Evolutionary conservation across 2,113 vertebrate genomes (phyloP).

Genomic region (Hirundichthys speculiger): DNA sequence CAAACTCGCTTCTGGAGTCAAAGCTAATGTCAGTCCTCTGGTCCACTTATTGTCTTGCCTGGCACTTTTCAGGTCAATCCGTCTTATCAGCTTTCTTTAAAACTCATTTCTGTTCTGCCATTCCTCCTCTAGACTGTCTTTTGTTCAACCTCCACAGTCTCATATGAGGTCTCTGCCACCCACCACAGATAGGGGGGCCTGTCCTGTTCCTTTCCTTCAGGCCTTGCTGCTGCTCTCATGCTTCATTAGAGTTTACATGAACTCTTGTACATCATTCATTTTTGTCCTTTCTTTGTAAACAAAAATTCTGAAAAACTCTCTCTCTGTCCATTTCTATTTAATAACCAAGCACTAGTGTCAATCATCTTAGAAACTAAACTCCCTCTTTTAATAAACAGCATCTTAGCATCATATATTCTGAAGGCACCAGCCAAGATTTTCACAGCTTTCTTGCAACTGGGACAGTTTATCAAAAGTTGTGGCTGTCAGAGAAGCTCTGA

Average conservation of each 20-base stretch:
- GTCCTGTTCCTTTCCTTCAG: too few relatives aligned
- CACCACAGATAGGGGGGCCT: neutral
- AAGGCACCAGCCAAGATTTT: neutral
- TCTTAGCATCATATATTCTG: conserved; percentile 11
- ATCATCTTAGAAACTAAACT: neutral
- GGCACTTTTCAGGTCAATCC: neutral
- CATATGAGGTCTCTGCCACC: neutral
- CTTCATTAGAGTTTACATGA: too few relatives aligned
- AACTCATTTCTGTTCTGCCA: neutral
- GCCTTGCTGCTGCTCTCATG: too few relatives aligned
- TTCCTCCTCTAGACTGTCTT: neutral
- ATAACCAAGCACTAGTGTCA: neutral
- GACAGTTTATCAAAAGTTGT: conserved; percentile 6
- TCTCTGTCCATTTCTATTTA: neutral
- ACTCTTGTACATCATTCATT: too few relatives aligned
- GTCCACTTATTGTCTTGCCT: too few relatives aligned
- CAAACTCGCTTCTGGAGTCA: neutral
- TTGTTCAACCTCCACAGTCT: neutral
- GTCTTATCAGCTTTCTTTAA: neutral
- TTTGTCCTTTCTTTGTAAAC: too few relatives aligned
- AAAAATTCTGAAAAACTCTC: too few relatives aligned
- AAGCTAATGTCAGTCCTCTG: neutral
- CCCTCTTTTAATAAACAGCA: conserved; percentile 7
- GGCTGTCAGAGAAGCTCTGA: conserved; percentile 2
- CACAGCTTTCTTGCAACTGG: neutral